Evolutionary conservation across 1,140 invertebrate species (phyloP), one percentile per base, ranked within the genome.

Genomic region (Saxidomus purpurata): DNA sequence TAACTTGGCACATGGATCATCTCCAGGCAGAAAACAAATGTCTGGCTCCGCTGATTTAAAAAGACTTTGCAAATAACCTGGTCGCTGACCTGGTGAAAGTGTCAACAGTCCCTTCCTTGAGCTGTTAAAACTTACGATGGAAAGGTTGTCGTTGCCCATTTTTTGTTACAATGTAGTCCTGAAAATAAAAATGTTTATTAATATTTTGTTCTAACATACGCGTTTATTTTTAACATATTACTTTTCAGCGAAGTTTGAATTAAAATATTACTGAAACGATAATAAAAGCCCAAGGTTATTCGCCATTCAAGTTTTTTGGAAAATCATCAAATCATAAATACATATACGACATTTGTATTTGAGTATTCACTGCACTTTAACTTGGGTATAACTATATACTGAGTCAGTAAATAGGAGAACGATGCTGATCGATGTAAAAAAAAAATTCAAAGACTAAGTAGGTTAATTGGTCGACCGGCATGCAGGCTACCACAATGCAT

Each of bases 1-100:
- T 22, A 67, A 13, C 25, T 34, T 49, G 6, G 63, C 63, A 22
- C 13, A 31, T 67, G 47, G 47, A 36, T 67, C 63, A 47, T 84
- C 81, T 25, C 81, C 81, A 11, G 81, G 81, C 11, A 84, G 47
- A 19, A 84, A 69, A 38, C 81, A 84, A 28, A 84, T 84, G 36
- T 69, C 81, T 19, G 81, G 81, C 38, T 84, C 43, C 1, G 40
- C 52, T 9, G 25, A 25, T 28, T 63, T 6, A n/a, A 84, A 69
- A 4, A 84, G 1, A 43, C 36, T 49, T 28, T 43, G 59, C 4
- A 67, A 25, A 34, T 84, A 84, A 15, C 36, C 31, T 47, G 59
- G 40, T 17, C 81, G 36, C 1, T 84, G 59, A 0, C 19, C 59
- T 9, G 13, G 17, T 1, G 81, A 69, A 0, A 84, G 36, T 11